Evolutionary conservation across 2,113 vertebrate species (phyloP).

Genomic region (Copsychus sechellarum): DNA sequence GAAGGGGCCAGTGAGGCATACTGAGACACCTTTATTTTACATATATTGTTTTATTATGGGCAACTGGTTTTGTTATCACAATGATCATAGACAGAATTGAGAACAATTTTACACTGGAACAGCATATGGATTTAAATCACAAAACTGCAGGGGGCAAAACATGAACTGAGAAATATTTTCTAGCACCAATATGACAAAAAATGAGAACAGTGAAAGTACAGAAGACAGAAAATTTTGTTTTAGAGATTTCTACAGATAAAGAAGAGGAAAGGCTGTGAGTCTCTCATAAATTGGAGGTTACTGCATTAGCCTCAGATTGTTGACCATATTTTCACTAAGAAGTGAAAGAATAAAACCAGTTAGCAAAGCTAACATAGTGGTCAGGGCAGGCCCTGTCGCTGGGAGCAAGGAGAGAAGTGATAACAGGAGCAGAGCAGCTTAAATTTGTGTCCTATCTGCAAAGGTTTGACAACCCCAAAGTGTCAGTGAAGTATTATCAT

Average conservation of each 20-base stretch:
- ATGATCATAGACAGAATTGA: background rate
- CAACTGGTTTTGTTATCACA: background rate
- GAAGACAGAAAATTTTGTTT: background rate
- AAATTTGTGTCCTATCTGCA: background rate
- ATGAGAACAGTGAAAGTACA: background rate
- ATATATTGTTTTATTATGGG: background rate
- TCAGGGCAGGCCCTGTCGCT: background rate
- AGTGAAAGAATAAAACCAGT: background rate
- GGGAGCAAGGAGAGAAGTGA: background rate
- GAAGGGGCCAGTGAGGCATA: accelerated
- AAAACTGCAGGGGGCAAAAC: background rate
- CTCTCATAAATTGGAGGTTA: background rate
- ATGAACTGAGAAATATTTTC: background rate
- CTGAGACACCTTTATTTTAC: background rate
- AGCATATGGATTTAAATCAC: background rate
- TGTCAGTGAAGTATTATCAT: background rate
- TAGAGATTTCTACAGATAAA: background rate
- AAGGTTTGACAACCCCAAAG: background rate
- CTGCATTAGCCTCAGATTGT: background rate
- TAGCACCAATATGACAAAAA: background rate
- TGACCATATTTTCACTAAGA: background rate
- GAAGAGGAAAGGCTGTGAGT: background rate
- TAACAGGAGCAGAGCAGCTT: background rate
- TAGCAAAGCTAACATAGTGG: background rate
- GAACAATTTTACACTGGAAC: background rate